Evolutionary conservation across 30 jellyfish, hydroid and myxozoan species (phyloP).

Genomic region (Chrysaora quinquecirrha): DNA sequence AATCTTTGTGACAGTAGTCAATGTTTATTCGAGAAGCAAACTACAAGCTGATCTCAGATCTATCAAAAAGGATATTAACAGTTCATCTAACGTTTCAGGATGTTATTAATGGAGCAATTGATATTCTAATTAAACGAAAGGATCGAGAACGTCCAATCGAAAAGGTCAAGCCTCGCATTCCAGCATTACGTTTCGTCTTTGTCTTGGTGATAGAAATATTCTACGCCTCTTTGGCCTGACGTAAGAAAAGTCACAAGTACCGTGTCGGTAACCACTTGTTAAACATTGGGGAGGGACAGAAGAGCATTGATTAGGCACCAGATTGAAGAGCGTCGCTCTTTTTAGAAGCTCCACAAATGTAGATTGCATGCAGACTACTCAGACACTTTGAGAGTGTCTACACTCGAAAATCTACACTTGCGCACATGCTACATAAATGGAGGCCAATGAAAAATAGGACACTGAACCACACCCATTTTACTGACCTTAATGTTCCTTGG

Average conservation of each 20-base stretch:
- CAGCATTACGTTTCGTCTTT: background rate
- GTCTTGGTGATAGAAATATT: slow-evolving; percentile 2
- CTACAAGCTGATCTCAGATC: background rate
- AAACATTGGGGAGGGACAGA: no score
- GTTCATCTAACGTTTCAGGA: background rate
- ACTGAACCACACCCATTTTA: no score
- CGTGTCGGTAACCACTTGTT: background rate
- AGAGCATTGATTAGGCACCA: no score
- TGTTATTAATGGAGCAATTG: background rate
- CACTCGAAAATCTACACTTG: no score
- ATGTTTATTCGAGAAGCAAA: background rate
- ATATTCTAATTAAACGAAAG: background rate
- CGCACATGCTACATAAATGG: no score
- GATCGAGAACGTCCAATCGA: background rate
- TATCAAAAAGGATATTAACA: background rate
- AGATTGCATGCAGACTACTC: no score
- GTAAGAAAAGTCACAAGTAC: background rate
- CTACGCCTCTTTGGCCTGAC: background rate
- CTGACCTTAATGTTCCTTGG: no score
- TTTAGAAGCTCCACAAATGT: no score
- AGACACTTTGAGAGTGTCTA: no score
- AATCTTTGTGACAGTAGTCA: background rate
- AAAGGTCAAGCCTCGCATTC: slow-evolving; percentile 13
- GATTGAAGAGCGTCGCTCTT: no score
- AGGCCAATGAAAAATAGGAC: no score